Conservation (phyloP, 2,888 invertebrate genomes). For the Sphecodes monilicornis region DNA sequence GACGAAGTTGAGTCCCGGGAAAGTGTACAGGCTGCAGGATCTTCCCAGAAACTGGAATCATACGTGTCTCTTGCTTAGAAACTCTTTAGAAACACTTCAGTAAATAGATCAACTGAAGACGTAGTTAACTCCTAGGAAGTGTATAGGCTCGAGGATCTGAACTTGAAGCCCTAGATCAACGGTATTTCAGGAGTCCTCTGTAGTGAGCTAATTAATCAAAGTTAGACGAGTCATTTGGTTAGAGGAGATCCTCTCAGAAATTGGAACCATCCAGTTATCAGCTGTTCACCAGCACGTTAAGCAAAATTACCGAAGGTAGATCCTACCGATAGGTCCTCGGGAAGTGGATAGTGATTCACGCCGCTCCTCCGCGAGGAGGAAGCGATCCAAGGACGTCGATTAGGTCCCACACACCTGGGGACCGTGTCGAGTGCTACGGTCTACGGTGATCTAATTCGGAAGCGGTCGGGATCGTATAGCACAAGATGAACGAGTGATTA, state of each 20-base stretch:
- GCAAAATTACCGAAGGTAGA: neutral
- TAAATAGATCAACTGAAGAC: neutral
- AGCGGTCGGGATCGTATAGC: neutral
- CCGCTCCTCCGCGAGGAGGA: slow-evolving; percentile 25
- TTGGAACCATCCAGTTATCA: neutral
- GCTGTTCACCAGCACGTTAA: neutral
- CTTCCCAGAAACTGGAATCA: neutral
- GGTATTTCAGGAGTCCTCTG: neutral
- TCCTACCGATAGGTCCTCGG: neutral
- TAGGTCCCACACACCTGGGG: neutral
- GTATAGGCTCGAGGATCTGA: neutral
- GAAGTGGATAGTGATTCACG: slow-evolving; percentile 21
- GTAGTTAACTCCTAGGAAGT: neutral
- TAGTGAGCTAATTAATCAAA: neutral
- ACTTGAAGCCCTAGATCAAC: neutral
- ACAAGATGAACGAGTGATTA: neutral
- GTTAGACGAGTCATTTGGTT: neutral
- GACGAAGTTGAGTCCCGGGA: neutral
- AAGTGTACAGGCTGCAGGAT: neutral
- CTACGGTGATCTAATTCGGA: neutral
- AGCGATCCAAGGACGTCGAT: slow-evolving; percentile 15
- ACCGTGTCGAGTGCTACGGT: slow-evolving; percentile 2
- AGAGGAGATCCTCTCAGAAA: neutral
- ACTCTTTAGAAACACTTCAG: neutral
- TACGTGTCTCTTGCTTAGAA: neutral